phyloP scores from a whole-genome alignment of 2,888 invertebrate genomes.

The Platycheirus albimanus region DNA sequence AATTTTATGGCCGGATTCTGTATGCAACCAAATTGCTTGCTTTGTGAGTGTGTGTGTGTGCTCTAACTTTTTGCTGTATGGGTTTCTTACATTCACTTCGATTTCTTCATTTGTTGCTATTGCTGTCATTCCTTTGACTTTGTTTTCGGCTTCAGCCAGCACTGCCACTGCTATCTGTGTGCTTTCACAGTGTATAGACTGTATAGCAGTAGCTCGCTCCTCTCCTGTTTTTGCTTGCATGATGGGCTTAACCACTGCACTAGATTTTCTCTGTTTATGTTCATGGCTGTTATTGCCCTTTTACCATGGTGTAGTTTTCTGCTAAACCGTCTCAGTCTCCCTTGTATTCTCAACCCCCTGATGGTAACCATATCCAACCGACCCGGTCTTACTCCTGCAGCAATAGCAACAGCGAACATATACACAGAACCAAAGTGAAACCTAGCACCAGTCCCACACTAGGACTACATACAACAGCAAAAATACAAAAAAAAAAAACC shows the following conservation, averaged over 20 bases:
- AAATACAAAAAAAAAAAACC: conserved; percentile 22
- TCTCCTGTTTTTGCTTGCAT: conserved; percentile 47
- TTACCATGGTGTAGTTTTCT: conserved; percentile 61
- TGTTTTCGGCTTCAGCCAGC: conserved; percentile 27
- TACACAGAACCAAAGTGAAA: conserved; percentile 54
- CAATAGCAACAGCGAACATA: conserved; percentile 70
- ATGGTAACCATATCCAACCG: conserved; percentile 50
- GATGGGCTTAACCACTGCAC: conserved; percentile 69
- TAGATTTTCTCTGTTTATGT: conserved; percentile 72
- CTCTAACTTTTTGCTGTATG: conserved; percentile 60
- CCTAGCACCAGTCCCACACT: conserved; percentile 37
- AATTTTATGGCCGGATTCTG: conserved; percentile 49
- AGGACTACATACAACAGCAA: too few species aligned
- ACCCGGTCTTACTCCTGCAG: conserved; percentile 69
- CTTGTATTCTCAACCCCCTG: conserved; percentile 17
- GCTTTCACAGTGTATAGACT: conserved; percentile 36
- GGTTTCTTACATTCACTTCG: conserved; percentile 65
- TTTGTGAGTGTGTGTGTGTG: conserved; percentile 76
- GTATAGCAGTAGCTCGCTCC: conserved; percentile 34
- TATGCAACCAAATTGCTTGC: conserved; percentile 76
- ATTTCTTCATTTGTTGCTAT: conserved; percentile 61
- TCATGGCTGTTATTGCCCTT: conserved; percentile 71
- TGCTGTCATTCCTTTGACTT: conserved; percentile 62
- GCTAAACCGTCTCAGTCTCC: conserved; percentile 37
- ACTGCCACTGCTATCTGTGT: too few species aligned